Base-by-base conservation (phyloP, 1,140 invertebrate genomes). In the Sitodiplosis mosellana region DNA sequence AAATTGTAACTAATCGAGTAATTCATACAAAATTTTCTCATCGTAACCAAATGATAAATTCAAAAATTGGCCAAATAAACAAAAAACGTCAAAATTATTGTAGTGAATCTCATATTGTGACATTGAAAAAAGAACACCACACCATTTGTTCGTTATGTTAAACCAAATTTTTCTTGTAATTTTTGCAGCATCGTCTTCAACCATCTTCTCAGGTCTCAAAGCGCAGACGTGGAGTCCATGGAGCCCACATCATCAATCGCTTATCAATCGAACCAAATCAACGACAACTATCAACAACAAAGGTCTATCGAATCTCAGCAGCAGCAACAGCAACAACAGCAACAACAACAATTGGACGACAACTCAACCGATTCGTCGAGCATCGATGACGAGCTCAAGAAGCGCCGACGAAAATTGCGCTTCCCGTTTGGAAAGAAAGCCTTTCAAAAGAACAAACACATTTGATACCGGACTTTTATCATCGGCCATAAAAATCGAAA, bases 201-300 rank as follows among this genome's bases (percentile, higher is more conserved):
- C 47, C 11, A 34, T 34, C 14, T 59, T 60, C 51, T 52, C 62
- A 1, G 41, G 41, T 18, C 41, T 43, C 72, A 69, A 4, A 57
- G 64, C 33, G 72, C 71, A 20, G 69, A 72, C 36, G 68, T 69
- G 36, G 68, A 64, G 22, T 55, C 68, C 42, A 64, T 68, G 22
- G 48, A 49, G 12, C 50, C 37, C 20, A 36, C 46, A 27, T 54
- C 51, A 49, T 22, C 48, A 10, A 38, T 37, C 37, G 14, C 15
- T 15, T 43, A 33, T 37, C 50, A 27, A 47, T 54, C 43, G 48
- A 34, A 19, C 12, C 11, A 12, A n/a, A n/a, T 14, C 2, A 46
- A 49, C n/a, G 45, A 51, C 14, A 33, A 18, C 42, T 36, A 34
- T 45, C 8, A 38, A 7, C 27, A 27, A 27, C 27, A 3, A 27